Conservation (phyloP, 2,113 vertebrate genomes). For the Dicentrarchus labrax region DNA sequence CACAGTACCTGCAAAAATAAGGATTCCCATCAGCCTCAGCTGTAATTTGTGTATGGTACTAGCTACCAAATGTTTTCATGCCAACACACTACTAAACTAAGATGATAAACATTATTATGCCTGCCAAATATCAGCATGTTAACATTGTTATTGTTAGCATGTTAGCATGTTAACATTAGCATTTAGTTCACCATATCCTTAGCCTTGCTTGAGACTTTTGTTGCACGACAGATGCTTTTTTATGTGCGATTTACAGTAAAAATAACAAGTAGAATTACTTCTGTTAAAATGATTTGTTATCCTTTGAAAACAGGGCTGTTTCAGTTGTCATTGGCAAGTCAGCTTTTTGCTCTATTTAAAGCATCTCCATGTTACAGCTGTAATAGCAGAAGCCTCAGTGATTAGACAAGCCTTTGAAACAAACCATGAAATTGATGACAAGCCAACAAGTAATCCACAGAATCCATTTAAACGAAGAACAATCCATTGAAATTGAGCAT, state of each 20-base stretch:
- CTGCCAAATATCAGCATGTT: not conserved
- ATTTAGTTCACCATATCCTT: not conserved
- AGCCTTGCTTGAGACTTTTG: not conserved
- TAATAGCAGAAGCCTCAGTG: slow-evolving; percentile 28
- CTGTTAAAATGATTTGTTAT: not conserved
- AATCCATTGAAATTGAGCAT: slow-evolving; percentile 51
- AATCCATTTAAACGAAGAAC: slow-evolving; percentile 48
- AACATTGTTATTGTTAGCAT: not conserved
- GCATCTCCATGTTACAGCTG: slow-evolving; percentile 26
- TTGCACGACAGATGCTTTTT: not conserved
- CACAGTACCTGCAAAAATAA: not conserved
- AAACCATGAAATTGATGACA: slow-evolving; percentile 71
- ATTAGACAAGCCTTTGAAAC: slow-evolving; percentile 56
- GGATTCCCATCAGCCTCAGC: not conserved
- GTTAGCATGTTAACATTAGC: not conserved
- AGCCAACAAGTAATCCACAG: slow-evolving; percentile 62
- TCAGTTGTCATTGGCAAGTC: slow-evolving; percentile 11
- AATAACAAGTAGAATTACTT: not conserved
- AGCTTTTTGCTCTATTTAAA: slow-evolving; percentile 43
- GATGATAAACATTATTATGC: not conserved
- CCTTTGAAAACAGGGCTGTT: slow-evolving; percentile 29
- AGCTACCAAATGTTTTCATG: not conserved
- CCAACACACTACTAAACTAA: not conserved
- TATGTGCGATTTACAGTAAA: too few species aligned
- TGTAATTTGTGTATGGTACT: not conserved